Base-by-base conservation (phyloP, 2,113 vertebrate genomes). In the Brachyistius frenatus region DNA sequence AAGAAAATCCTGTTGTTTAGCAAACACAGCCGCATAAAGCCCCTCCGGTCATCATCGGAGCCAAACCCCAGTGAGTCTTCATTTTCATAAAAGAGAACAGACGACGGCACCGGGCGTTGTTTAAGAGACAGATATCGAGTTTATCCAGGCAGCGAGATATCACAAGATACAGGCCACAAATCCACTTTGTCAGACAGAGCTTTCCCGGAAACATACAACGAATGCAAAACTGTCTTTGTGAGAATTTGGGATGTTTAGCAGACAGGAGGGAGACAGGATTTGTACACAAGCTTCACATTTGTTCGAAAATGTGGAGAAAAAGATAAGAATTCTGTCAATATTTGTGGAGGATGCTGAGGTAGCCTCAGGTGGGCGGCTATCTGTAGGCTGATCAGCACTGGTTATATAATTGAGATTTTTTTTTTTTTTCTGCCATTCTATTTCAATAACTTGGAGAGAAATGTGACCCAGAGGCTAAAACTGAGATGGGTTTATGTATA, bases 331-430 rank as follows among this genome's bases (percentile, higher is more conserved):
- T 84, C 80, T 83, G 90, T 92, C 87, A 86, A 92, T 93, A 89
- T 89, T 79, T 84, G 86, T 84, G 88, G 86, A 91, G 90, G 88
- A 91, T 69, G 89, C 78, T 66, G 86, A 81, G 76, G 83, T 91
- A 66, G 84, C 89, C 84, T 88, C 81, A 82, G 87, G 93, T 95
- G 93, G 94, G 92, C 39, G 86, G 86, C 66, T 87, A 88, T 93
- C 87, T 85, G 90, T 84, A 88, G 91, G 92, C 90, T 88, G 91
- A 92, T 92, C 81, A 88, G 81, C 73, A 46, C 67, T 68, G 79
- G 80, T 95, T 95, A 94, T 81, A 91, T 94, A 94, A 95, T 88
- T 89, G 79, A 81, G 78, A 81, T 36, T 68, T 71, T 83, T 83
- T 69, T 83, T 69, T 76, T 81, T 61, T 33, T 72, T 36, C 37